Percentiles rank a stretch among this genome's conserved stretches.
These are phyloP conservation scores for Coregonus ussuriensis DNA, from an alignment of 2,797 vertebrate genomes.

Conservation along the genomic window DNA sequence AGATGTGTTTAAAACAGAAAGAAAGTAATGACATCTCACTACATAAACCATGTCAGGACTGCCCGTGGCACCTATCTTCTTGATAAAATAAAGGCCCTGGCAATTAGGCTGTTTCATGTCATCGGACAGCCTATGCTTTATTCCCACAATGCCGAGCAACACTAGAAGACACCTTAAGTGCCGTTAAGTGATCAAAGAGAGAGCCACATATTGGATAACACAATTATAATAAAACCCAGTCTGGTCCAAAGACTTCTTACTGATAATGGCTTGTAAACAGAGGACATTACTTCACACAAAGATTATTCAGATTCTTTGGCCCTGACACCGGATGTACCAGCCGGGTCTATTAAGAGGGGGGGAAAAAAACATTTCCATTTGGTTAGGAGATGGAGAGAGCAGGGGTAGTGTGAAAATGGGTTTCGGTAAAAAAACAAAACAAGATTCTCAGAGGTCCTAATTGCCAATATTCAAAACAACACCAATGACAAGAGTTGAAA, in stretches of 20 bases:
- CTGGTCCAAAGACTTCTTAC: slow-evolving; percentile 22
- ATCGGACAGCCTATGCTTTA: slow-evolving; percentile 51
- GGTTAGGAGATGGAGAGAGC: slow-evolving; percentile 63
- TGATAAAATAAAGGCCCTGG: slow-evolving; percentile 65
- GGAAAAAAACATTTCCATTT: slow-evolving; percentile 60
- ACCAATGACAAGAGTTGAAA: slow-evolving; percentile 34
- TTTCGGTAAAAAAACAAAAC: slow-evolving; percentile 12
- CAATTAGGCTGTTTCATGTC: slow-evolving; percentile 66
- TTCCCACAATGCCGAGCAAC: slow-evolving; percentile 70
- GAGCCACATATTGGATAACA: slow-evolving; percentile 76
- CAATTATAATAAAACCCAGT: slow-evolving; percentile 71
- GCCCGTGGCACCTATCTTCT: slow-evolving; percentile 63
- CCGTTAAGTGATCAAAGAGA: slow-evolving; percentile 77
- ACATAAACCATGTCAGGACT: slow-evolving; percentile 59
- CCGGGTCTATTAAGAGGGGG: slow-evolving; percentile 67
- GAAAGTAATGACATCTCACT: slow-evolving; percentile 61
- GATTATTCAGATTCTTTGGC: slow-evolving; percentile 72
- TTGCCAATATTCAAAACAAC: slow-evolving; percentile 65
- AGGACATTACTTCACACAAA: slow-evolving; percentile 73
- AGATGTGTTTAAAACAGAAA: slow-evolving; percentile 53
- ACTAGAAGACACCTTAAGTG: slow-evolving; percentile 78
- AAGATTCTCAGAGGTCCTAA: slow-evolving; percentile 56
- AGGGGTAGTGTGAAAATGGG: slow-evolving; percentile 35
- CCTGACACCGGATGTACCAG: slow-evolving; percentile 71
- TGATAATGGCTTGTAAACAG: slow-evolving; percentile 76